A percentile compares a stretch with the other conserved stretches of the same genome.
phyloP scores from a whole-genome alignment of 2,888 invertebrate species.

The Hydrotaea cyrtoneurina region DNA sequence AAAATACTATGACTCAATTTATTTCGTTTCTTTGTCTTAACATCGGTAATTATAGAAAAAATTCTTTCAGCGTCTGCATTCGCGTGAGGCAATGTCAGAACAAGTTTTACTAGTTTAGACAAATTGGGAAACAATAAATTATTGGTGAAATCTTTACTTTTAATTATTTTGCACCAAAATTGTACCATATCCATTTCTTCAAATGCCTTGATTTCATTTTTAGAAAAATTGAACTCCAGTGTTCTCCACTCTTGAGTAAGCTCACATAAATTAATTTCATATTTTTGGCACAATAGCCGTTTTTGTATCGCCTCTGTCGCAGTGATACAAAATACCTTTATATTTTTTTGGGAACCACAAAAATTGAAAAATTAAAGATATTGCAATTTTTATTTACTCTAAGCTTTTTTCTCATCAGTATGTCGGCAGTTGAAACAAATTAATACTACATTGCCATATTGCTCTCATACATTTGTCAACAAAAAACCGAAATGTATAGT shows the following conservation, averaged over 20 bases:
- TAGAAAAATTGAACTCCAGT: constrained; percentile 27
- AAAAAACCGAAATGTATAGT: no score
- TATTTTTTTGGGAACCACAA: no score
- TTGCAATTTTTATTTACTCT: no score
- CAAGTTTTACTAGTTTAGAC: constrained; percentile 7
- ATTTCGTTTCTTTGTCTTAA: constrained; percentile 22
- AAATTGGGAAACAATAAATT: constrained; percentile 23
- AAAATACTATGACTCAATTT: constrained; percentile 13
- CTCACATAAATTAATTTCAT: no score
- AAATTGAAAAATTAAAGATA: no score
- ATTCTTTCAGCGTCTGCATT: constrained; percentile 18
- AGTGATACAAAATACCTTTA: no score
- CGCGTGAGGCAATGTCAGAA: background rate
- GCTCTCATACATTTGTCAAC: no score
- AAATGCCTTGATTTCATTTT: constrained; percentile 7
- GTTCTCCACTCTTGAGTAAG: constrained; percentile 13
- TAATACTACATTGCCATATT: no score
- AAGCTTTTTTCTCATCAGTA: no score
- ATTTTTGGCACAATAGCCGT: background rate
- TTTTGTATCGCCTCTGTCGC: no score
- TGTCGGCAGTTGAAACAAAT: no score
- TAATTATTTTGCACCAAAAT: constrained; percentile 19
- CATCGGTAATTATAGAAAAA: constrained; percentile 31
- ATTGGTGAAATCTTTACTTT: background rate
- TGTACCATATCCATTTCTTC: constrained; percentile 1